Evolutionary conservation across 2,888 invertebrate species (phyloP), one percentile per base, ranked within the genome.

Genomic region (Monochamus alternatus): DNA sequence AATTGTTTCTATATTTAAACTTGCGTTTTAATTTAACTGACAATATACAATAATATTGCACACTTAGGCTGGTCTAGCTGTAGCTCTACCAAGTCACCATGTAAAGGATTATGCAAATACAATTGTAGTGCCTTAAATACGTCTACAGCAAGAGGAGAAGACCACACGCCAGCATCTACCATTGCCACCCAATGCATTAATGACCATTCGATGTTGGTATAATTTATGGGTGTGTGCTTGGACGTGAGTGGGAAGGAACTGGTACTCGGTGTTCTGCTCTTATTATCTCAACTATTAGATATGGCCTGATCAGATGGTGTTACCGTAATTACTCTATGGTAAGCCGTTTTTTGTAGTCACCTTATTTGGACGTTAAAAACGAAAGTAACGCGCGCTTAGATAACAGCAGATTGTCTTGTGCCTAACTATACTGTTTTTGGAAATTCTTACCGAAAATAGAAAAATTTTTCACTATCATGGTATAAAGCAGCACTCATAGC

Each of bases 151-250:
- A 77, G 63, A 59, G 64, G 62, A 78, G 74, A 79, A 79, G 84
- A 84, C 83, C 85, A 84, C 85, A 85, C 84, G 69, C 83, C 79
- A 55, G 75, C 77, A 78, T 76, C 76, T 47, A 74, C 43, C 77
- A 78, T 83, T 83, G 85, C 87, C 87, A 87, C 87, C 87, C 87
- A 86, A 85, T 82, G 84, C 86, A 86, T 88, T 88, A 88, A 88
- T 88, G 88, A 88, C 87, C 86, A 86, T 87, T 88, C 87, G 87
- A 88, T 88, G 88, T 88, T 87, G 85, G 84, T 85, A 87, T 88
- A 88, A 88, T 88, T 88, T 88, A 88, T 87, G 86, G 84, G 83
- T 84, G 81, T 81, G 82, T 81, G 63, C 22, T 81, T 79, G 81
- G 81, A 84, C 84, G 85, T 84, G 86, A 86, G 86, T 86, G 87